Base-by-base conservation (phyloP, 2,888 invertebrate genomes). In the Scaptomyza flava region DNA sequence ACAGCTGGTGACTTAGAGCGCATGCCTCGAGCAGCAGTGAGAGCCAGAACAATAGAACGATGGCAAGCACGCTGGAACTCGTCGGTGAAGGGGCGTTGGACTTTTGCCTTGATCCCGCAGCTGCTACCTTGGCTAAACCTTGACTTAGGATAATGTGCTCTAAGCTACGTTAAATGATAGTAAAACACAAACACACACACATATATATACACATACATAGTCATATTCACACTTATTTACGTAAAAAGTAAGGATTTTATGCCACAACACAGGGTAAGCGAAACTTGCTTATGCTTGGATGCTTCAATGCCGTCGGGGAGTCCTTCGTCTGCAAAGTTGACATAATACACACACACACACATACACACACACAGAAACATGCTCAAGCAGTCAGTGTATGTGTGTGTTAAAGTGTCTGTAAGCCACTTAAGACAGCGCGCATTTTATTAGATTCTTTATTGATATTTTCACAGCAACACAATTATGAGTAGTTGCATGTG, bases 401-500 rank as follows among this genome's bases (percentile, higher is more conserved):
- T 68, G 78, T 77, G 79, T 72, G 71, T 68, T 74, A 58, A 83
- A 83, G 87, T 86, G 86, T 81, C 81, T 80, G 77, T 85, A 85
- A 87, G 86, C 88, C 78, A 85, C 88, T 85, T 85, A 87, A 85
- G 83, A 79, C 80, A 67, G 77, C 77, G 83, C 83, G 86, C 82
- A 85, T 80, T 85, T 87, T 86, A 85, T 85, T 87, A 87, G 82
- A 77, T 85, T 80, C 80, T 87, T 87, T 85, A 87, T 87, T 82
- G 87, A 86, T 83, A 87, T 86, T 82, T 82, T 82, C 84, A 79
- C 79, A 84, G 79, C 87, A 71, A 73, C 87, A 76, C 73, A 82
- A 81, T 86, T 82, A 82, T 86, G 81, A 86, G 79, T 73, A 69
- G 14, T 30, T 17, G 79, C 64, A 38, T 34, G 51, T 53, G 61